Evolutionary conservation across 1,140 invertebrate species (phyloP), one percentile per base, ranked within the genome.

Genomic region (Saccostrea glomerata): DNA sequence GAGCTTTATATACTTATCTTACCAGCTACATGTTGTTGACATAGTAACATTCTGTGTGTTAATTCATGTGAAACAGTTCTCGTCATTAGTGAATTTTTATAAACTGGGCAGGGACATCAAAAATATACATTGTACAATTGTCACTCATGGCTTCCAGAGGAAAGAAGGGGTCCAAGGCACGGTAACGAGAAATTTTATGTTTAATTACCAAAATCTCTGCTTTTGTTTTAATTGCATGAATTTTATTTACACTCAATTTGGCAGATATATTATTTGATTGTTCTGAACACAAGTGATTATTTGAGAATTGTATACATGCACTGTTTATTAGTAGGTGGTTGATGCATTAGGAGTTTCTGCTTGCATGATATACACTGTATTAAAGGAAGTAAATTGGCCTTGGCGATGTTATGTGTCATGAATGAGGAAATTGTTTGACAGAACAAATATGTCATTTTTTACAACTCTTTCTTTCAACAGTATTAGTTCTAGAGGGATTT

Each of bases 31-130:
- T 77, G 70, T 77, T 77, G 70, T 77, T 77, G 70, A 77, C 70
- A 77, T 77, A 77, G 70, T 77, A 77, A 77, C 70, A 77, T 77
- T 77, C 70, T 77, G 70, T 77, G 70, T 30, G 70, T 77, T 77
- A 77, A 77, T 77, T 30, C 70, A 77, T 77, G 70, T 77, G 70
- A 36, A 77, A 77, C 70, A 30, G 70, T 77, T 47, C 23, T 77
- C 13, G 25, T 36, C 15, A 77, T 36, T 36, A 77, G 70, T 77
- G 70, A 25, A 77, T 25, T 77, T 25, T 77, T 77, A 30, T 77
- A 77, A 77, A 30, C 25, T 77, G 70, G 70, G 70, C 70, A 13
- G 25, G 70, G 60, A 66, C 60, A 20, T 63, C 47, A 63, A 20
- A 77, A 77, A 25, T 17, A 77, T 77, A 23, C 30, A 47, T 30